Conservation (phyloP, 64 coral and sea anemone species). For the Hydrozoanthus tunicans region DNA sequence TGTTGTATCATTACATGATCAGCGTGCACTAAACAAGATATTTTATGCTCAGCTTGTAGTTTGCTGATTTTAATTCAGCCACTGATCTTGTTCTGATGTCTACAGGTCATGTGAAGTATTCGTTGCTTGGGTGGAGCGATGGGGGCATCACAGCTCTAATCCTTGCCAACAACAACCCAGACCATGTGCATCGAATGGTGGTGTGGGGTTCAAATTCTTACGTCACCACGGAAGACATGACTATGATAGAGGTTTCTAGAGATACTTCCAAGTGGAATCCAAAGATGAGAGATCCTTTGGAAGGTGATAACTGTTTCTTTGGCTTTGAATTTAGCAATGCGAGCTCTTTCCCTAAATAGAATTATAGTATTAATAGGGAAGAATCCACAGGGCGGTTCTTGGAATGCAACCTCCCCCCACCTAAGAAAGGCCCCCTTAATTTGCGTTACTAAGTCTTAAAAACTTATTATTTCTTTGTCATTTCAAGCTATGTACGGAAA, state of each 20-base stretch:
- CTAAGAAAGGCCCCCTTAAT: no score
- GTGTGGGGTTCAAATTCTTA: constrained; percentile 92
- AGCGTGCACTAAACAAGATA: no score
- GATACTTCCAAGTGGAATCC: constrained; percentile 92
- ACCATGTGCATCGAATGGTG: constrained; percentile 64
- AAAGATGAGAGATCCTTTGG: constrained; percentile 91
- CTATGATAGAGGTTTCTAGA: constrained; percentile 77
- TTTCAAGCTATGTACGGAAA: constrained; percentile 82
- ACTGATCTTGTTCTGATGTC: neutral
- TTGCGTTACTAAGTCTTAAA: no score
- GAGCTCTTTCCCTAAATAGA: no score
- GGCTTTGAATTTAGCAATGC: no score
- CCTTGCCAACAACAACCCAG: constrained; percentile 62
- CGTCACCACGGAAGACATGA: constrained; percentile 80
- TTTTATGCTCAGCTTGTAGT: no score
- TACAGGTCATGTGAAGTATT: constrained; percentile 77
- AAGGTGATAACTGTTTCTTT: constrained; percentile 50
- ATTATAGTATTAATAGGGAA: no score
- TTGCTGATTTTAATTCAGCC: no score
- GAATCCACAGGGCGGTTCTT: no score
- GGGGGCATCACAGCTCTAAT: constrained; percentile 91
- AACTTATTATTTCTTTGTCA: neutral
- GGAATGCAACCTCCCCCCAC: no score
- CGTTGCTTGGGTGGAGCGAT: constrained; percentile 96
- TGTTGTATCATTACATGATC: no score